Conservation (phyloP, 2,888 invertebrate genomes). For the Helicoverpa assulta region DNA sequence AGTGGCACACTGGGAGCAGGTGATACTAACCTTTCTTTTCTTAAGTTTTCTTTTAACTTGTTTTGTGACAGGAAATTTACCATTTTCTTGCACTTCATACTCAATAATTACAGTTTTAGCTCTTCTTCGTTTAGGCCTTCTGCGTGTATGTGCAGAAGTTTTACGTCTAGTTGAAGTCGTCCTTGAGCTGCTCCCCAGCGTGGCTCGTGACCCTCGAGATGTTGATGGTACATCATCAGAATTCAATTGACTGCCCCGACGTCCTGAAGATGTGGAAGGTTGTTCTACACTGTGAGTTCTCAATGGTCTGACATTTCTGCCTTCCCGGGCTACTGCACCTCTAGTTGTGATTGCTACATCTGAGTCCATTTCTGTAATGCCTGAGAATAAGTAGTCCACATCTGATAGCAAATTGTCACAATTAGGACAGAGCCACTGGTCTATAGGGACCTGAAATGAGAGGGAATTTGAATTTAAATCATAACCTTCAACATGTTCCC, state of each 20-base stretch:
- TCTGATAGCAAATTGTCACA: constrained; percentile 85
- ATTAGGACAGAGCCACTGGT: constrained; percentile 96
- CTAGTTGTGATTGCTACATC: constrained; percentile 38
- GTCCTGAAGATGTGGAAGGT: constrained; percentile 75
- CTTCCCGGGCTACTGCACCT: constrained; percentile 39
- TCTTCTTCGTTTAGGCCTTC: constrained; percentile 79
- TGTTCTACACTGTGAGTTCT: constrained; percentile 63
- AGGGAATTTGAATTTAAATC: neutral
- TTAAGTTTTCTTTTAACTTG: constrained; percentile 83
- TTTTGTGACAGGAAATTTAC: constrained; percentile 91
- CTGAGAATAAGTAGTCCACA: constrained; percentile 85
- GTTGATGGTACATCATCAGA: constrained; percentile 64
- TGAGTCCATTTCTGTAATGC: constrained; percentile 67
- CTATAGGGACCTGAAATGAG: constrained; percentile 91
- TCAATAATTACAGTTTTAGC: constrained; percentile 92
- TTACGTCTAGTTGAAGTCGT: constrained; percentile 58
- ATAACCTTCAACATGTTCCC: too few relatives aligned
- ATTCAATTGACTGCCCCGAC: constrained; percentile 48
- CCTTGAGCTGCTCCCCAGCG: constrained; percentile 38
- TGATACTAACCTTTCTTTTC: constrained; percentile 76
- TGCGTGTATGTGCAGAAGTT: constrained; percentile 67
- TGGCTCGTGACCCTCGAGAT: constrained; percentile 54
- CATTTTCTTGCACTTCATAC: constrained; percentile 91
- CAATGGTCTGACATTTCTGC: constrained; percentile 42
- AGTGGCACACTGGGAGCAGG: too few relatives aligned